Base-by-base conservation (phyloP, 2,888 invertebrate species). In the Sphaerophoria rueppellii region DNA sequence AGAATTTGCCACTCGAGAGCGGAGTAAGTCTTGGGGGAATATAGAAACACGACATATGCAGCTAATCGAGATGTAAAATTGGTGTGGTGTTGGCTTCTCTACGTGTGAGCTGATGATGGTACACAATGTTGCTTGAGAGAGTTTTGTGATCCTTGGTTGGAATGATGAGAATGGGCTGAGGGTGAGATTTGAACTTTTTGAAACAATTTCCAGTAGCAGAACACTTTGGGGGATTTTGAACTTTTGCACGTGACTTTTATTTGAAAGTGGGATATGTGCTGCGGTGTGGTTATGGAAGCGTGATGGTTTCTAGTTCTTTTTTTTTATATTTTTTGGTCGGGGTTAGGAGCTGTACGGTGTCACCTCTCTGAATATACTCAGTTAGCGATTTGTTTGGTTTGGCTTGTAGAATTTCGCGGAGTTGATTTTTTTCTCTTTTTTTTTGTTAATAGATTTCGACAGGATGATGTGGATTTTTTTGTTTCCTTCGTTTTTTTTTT, bases 181-280 rank as follows among this genome's bases (percentile, higher is more conserved):
- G 65, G 63, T 70, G 37, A 46, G 50, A 52, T 63, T 75, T 63
- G 50, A 81, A 81, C 80, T 81, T 75, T 24, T 75, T 52, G 63
- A 40, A 71, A 58, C 74, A 80, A 14, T 71, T 50, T 81, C 65
- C 32, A 52, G 52, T 43, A 72, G 40, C 43, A 69, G 67, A 24
- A 24, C 79, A 69, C 78, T 81, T 80, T 75, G 81, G 76, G 81
- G 81, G 65, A 67, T 76, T 76, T 81, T 76, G 58, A 76, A 81
- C 75, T 81, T 81, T 71, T 76, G 75, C 76, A 76, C 81, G 81
- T 81, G 81, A 81, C 81, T 81, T 76, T 76, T 81, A 75, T 81
- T 60, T 16, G 76, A 75, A 81, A 81, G 76, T 75, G 70, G 70
- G 37, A 52, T 63, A 70, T 80, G 67, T 46, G 6, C 7, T 32